A percentile compares a stretch with the other conserved stretches of the same genome.
phyloP scores from a whole-genome alignment of 2,113 vertebrate genomes.

The Cavia aperea region DNA sequence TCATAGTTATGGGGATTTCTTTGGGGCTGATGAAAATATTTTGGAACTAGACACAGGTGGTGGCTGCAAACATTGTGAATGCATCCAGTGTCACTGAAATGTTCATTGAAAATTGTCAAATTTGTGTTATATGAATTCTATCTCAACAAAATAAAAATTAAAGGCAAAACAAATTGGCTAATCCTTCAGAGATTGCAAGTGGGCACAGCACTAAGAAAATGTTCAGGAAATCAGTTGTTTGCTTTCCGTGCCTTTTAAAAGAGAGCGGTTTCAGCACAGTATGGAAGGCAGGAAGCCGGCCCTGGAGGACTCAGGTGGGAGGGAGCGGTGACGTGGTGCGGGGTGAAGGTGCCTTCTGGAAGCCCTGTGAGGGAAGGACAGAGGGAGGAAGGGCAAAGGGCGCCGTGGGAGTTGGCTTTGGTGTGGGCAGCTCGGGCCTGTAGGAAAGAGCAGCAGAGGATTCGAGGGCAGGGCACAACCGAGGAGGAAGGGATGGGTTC shows the following conservation, averaged over 20 bases:
- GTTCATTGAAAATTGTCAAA: not conserved
- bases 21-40: not conserved
- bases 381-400: no score
- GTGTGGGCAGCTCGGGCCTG: not conserved
- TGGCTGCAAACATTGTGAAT: not conserved
- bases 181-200: not conserved
- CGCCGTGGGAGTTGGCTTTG: not conserved
- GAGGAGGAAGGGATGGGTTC: not conserved
- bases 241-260: not conserved
- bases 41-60: not conserved
- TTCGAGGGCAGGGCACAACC: not conserved
- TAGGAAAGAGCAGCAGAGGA: not conserved
- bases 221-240: not conserved
- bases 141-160: not conserved
- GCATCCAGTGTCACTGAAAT: not conserved
- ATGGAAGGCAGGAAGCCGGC: not conserved
- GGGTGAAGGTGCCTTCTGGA: not conserved
- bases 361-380: not conserved
- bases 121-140: not conserved
- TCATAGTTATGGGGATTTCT: no score
- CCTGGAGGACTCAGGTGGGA: not conserved
- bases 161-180: conserved; percentile 18
- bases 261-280: not conserved
- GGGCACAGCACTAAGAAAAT: not conserved
- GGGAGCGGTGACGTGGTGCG: no score